Evolutionary conservation across 2,797 vertebrate species (phyloP).

Genomic region (Schizopygopsis malacanthus): DNA sequence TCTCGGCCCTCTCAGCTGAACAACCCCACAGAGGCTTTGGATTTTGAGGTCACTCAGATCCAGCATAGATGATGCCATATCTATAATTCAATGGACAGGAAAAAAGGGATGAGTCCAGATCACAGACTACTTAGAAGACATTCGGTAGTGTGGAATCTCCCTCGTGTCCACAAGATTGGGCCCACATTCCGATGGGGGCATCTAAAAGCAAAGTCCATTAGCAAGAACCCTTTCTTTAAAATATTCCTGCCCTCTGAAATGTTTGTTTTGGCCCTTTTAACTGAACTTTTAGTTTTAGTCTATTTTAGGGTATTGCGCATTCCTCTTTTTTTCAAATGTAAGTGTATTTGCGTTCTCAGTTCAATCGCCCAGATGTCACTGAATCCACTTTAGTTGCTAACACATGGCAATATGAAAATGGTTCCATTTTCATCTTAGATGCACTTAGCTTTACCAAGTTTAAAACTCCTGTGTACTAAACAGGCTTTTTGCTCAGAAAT

Average conservation of each 20-base stretch:
- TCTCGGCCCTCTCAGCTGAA: constrained; percentile 47
- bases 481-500: constrained; percentile 38
- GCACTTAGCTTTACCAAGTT: constrained; percentile 47
- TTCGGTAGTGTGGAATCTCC: constrained; percentile 53
- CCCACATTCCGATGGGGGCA: constrained; percentile 53
- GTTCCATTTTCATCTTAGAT: constrained; percentile 24
- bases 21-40: constrained; percentile 55
- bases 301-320: constrained; percentile 41
- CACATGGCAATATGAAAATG: constrained; percentile 36
- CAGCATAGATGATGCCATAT: constrained; percentile 62
- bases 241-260: constrained; percentile 58
- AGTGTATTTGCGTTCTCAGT: constrained; percentile 37
- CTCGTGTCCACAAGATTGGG: constrained; percentile 53
- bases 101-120: constrained; percentile 60
- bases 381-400: constrained; percentile 33
- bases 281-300: constrained; percentile 53
- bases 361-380: constrained; percentile 33
- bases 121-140: constrained; percentile 65
- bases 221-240: constrained; percentile 55
- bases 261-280: constrained; percentile 59
- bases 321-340: constrained; percentile 43
- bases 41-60: constrained; percentile 59
- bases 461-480: constrained; percentile 23
- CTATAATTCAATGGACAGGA: constrained; percentile 66
- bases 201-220: constrained; percentile 67